Conservation (phyloP, 2,888 invertebrate species). For the Chydorus sphaericus region DNA sequence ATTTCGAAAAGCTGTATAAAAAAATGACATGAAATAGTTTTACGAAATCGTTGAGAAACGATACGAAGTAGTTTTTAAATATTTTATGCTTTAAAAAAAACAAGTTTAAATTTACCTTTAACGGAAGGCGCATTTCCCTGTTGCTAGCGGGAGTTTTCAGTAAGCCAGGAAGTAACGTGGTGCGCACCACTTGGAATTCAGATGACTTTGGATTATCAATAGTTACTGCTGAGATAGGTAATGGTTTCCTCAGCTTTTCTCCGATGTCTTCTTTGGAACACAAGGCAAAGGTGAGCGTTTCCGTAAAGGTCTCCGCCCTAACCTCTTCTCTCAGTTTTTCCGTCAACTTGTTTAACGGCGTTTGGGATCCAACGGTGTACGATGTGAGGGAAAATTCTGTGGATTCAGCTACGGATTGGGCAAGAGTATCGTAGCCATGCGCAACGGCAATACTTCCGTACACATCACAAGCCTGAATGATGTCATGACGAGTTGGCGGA, state of each 20-base stretch:
- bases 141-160: constrained; percentile 86
- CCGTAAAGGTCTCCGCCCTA: constrained; percentile 88
- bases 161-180: constrained; percentile 75
- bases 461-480: constrained; percentile 90
- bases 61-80: neutral
- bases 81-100: neutral
- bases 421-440: constrained; percentile 63
- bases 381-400: constrained; percentile 44
- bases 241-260: constrained; percentile 44
- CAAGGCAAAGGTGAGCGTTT: constrained; percentile 83
- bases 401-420: constrained; percentile 41
- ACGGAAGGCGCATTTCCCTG: constrained; percentile 87
- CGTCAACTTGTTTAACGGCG: constrained; percentile 75
- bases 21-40: neutral
- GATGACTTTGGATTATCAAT: constrained; percentile 94
- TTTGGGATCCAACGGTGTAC: constrained; percentile 47
- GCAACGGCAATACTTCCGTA: constrained; percentile 94
- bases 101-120: constrained; percentile 44
- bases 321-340: constrained; percentile 76
- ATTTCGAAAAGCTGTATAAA: constrained; percentile 81
- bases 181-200: constrained; percentile 92
- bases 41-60: neutral
- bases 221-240: constrained; percentile 66
- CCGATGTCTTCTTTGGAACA: constrained; percentile 87
- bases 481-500: constrained; percentile 89